Percentiles rank a stretch among this genome's conserved stretches.
These are phyloP conservation scores for Cetonia aurata DNA, from an alignment of 2,888 invertebrate genomes.

Conservation along the genomic window DNA sequence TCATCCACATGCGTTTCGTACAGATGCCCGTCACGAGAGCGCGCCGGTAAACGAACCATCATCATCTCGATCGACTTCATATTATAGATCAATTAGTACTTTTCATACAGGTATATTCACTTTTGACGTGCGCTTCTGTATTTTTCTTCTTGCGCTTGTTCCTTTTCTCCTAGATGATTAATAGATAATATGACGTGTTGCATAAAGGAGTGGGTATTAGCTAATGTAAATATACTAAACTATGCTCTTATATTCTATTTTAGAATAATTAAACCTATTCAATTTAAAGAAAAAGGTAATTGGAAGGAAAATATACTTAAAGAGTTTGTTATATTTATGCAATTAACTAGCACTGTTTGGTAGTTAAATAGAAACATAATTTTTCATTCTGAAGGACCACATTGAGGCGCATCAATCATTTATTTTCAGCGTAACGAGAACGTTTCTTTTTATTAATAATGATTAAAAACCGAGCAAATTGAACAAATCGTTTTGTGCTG, in stretches of 20 bases:
- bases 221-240: not conserved
- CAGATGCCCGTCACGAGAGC: not conserved
- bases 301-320: no score
- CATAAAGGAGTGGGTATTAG: constrained; percentile 10
- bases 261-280: no score
- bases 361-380: no score
- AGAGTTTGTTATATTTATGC: no score
- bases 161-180: constrained; percentile 34
- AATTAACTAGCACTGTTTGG: no score
- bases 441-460: no score
- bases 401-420: no score
- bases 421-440: no score
- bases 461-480: no score
- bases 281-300: not conserved
- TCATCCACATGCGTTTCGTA: not conserved
- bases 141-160: constrained; percentile 23
- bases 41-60: constrained; percentile 1
- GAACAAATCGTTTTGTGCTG: no score
- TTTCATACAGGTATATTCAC: constrained; percentile 32
- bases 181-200: constrained; percentile 1
- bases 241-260: not conserved
- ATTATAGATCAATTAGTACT: constrained; percentile 36
- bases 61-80: constrained; percentile 23
- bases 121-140: constrained; percentile 38
- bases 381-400: no score